Base-by-base conservation (phyloP, 2,797 vertebrate species). In the Pangasius macronema region DNA sequence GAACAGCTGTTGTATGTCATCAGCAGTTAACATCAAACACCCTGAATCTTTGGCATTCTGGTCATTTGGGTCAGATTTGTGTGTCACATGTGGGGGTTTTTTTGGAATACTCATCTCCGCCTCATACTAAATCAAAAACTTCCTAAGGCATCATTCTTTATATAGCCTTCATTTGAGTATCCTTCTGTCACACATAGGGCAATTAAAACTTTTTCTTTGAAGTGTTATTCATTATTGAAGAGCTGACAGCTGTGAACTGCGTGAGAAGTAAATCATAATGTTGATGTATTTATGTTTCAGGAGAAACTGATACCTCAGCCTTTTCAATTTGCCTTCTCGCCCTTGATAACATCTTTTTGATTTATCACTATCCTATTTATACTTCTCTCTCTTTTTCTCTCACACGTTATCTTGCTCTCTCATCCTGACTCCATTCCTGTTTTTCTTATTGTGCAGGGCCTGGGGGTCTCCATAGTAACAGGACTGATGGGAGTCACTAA, bases 391-490 rank as follows among this genome's bases (percentile, higher is more conserved):
- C 16, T 80, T 3, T 83, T 18, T 55, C n/a, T 75, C 39, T 84
- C 68, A 85, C 88, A 85, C 68, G 75, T 63, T 16, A 85, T 87
- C 65, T 85, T 89, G 77, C 68, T 59, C 80, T 84, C 72, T 85
- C 51, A 81, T 73, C 36, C 53, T 68, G 80, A 67, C 33, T 85
- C 63, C 53, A 36, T 61, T 83, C n/a, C 61, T 68, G 72, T 77
- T 39, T 51, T 82, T 80, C 80, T 77, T 76, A 89, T 90, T 93
- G 89, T 90, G 88, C 55, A 80, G 53, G 87, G 90, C 87, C 86
- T 61, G 68, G 85, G 90, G 73, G 88, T 96, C 94, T 93, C 95
- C 95, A 96, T 95, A 94, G 96, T 92, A 95, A 96, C 95, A 89
- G 87, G 93, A 86, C 92, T 94, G 68, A 88, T 91, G 39, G 39